A percentile compares a stretch with the other conserved stretches of the same genome.
Evolutionary conservation across 2,888 invertebrate genomes (phyloP).

Genomic region (Nezara viridula): DNA sequence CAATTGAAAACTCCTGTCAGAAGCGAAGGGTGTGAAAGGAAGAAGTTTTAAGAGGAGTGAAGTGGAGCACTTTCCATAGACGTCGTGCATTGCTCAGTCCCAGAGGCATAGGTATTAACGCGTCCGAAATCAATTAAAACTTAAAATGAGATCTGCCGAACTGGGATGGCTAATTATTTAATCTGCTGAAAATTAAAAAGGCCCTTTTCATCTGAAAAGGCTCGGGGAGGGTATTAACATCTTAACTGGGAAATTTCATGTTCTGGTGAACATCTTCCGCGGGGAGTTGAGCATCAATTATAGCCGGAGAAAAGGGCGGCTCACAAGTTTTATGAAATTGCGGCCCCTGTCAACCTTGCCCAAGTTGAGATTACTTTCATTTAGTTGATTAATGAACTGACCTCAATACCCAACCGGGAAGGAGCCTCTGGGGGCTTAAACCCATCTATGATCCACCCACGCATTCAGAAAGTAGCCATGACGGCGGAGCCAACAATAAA

Average conservation of each 20-base stretch:
- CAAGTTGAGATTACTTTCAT: constrained; percentile 55
- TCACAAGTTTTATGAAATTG: constrained; percentile 52
- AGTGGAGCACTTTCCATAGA: background rate
- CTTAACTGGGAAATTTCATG: constrained; percentile 59
- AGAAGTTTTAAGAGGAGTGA: background rate
- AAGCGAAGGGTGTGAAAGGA: background rate
- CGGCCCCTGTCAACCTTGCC: constrained; percentile 53
- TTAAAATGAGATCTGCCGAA: constrained; percentile 58
- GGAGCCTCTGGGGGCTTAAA: background rate
- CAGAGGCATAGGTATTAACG: constrained; percentile 48
- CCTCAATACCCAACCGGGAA: constrained; percentile 16
- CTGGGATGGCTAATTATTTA: constrained; percentile 57
- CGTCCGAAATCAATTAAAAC: constrained; percentile 55
- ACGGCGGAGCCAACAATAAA: no score
- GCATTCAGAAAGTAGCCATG: no score
- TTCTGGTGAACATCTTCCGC: constrained; percentile 52
- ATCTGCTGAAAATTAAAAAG: constrained; percentile 56
- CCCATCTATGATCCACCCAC: background rate
- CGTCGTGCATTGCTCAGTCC: background rate
- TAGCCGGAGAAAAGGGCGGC: constrained; percentile 51
- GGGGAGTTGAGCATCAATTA: constrained; percentile 55
- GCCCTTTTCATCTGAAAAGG: constrained; percentile 23
- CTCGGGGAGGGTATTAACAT: constrained; percentile 51
- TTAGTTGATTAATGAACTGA: constrained; percentile 57
- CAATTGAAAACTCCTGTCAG: background rate